Base-by-base conservation (phyloP, 2,888 invertebrate genomes). In the Latheticus oryzae region DNA sequence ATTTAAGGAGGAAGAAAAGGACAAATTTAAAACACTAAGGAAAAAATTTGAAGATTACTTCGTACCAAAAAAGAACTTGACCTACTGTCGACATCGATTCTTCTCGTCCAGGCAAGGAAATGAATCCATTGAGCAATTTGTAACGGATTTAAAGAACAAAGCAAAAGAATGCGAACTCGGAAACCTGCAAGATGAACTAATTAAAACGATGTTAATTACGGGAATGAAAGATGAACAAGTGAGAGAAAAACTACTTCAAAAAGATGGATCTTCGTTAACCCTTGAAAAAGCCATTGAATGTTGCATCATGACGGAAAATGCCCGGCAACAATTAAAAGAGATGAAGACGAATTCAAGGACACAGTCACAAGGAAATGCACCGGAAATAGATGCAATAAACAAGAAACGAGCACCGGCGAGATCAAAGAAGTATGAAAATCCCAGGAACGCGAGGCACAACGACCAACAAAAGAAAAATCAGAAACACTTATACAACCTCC, bases 1-100 rank as follows among this genome's bases (percentile, higher is more conserved):
- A 7, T 42, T 70, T 11, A 42, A 40, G 1, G 62, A 60, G 4
- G 57, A 37, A 16, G 59, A 69, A 13, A 60, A 59, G 13, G 62
- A 61, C 40, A 38, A 61, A n/a, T 50, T 47, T 26, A 43, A 58
- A 8, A 21, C 35, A 17, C 55, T 69, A 3, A 52, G 35, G 9
- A 21, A 52, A 9, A 32, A 51, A 12, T 37, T 47, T 32, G 40
- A 53, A 32, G 15, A 16, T 11, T 23, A 53, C 15, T 53, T 58
- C 12, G 17, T 33, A 1, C 51, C 57, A 1, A 51, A 57, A 8
- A 57, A 30, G 17, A 57, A 38, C 11, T 17, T 52, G 17, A 37
- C 28, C 2, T 57, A 43, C 26, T 11, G 28, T 5, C 5, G 57
- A 26, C 37, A 51, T 16, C 53, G 48, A 45, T 58, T 53, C 8